Evolutionary conservation across 2,797 vertebrate species (phyloP).

Genomic region (Ficedula albicollis): DNA sequence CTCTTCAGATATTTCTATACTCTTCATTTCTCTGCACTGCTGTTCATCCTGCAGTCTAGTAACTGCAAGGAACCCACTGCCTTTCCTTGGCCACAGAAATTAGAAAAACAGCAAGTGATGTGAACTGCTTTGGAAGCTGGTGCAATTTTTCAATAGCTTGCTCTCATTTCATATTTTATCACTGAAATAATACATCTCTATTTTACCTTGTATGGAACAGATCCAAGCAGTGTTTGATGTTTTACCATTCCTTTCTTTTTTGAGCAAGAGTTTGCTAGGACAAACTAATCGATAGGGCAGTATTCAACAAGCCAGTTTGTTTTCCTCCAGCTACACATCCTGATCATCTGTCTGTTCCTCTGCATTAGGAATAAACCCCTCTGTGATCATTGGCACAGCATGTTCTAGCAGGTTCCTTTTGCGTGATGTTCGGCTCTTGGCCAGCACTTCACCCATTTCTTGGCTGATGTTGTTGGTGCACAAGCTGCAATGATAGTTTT

Average conservation of each 20-base stretch:
- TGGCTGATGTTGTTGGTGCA: conserved; percentile 2
- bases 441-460: conserved; percentile 9
- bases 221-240: not conserved
- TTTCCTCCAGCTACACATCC: not conserved
- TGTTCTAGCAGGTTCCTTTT: conserved; percentile 35
- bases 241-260: not conserved
- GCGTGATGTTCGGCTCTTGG: not conserved
- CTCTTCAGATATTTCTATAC: no score
- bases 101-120: not conserved
- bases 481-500: not conserved
- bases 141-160: not conserved
- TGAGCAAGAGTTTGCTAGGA: not conserved
- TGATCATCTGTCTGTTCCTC: not conserved
- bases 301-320: not conserved
- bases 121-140: not conserved
- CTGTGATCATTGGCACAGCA: not conserved
- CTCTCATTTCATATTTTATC: not conserved
- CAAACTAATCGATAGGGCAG: not conserved
- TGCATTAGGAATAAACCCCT: not conserved
- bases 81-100: not conserved
- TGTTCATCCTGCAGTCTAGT: not conserved
- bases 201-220: not conserved
- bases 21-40: not conserved
- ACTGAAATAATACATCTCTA: not conserved
- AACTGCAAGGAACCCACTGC: not conserved